These are phyloP conservation scores for Sula dactylatra DNA, from an alignment of 2,113 vertebrate species.

Conservation along the genomic window DNA sequence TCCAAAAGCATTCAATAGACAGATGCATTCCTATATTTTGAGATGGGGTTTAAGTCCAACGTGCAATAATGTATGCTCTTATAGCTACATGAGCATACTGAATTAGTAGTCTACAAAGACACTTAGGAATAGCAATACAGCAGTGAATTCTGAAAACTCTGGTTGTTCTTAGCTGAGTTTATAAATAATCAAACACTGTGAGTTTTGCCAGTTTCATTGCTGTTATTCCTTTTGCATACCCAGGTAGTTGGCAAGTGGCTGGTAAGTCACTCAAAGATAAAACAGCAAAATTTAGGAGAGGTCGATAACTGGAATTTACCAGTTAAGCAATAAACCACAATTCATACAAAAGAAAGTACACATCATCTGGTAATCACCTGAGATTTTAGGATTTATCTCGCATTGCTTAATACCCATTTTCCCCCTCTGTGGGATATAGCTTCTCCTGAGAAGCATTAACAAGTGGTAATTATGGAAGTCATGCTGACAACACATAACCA, in stretches of 20 bases:
- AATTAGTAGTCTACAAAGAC: neutral
- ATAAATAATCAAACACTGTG: neutral
- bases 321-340: neutral
- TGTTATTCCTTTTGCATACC: neutral
- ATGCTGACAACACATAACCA: neutral
- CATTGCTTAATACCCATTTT: neutral
- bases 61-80: neutral
- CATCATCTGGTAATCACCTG: neutral
- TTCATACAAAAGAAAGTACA: neutral
- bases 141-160: neutral
- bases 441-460: constrained; percentile 12
- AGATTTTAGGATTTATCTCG: neutral
- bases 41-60: neutral
- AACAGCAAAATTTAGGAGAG: neutral
- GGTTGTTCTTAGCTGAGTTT: neutral
- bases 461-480: neutral
- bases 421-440: neutral
- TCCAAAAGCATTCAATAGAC: neutral
- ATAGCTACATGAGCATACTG: neutral
- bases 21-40: neutral
- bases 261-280: neutral
- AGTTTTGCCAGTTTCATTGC: neutral
- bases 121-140: neutral
- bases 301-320: neutral
- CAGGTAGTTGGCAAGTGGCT: neutral